A percentile compares a stretch with the other conserved stretches of the same genome.
Conservation (phyloP, 2,113 vertebrate genomes). For the Seriola rivoliana region DNA sequence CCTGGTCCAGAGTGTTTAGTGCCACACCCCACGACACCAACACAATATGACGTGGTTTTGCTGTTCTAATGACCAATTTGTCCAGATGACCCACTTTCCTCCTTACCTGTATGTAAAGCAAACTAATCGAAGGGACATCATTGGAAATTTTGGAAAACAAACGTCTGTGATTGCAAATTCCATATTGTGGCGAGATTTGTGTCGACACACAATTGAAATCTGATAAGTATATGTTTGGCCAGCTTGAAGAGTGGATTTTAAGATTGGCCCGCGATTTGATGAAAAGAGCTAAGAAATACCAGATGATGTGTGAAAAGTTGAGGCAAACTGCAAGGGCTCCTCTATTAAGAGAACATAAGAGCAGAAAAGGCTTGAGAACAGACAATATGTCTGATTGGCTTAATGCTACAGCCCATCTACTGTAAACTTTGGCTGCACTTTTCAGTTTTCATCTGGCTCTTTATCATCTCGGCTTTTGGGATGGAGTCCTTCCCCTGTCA, state of each 20-base stretch:
- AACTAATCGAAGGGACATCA: neutral
- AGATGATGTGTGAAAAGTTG: neutral
- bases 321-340: neutral
- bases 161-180: too few relatives aligned
- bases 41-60: too few relatives aligned
- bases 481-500: constrained; percentile 52
- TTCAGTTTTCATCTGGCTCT: constrained; percentile 39
- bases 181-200: neutral
- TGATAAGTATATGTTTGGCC: neutral
- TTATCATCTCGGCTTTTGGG: constrained; percentile 46
- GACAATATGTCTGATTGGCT: constrained; percentile 25
- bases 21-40: too few relatives aligned
- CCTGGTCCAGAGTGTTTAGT: too few relatives aligned
- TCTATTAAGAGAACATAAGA: neutral
- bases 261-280: neutral
- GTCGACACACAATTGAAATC: neutral
- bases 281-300: neutral
- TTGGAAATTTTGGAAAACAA: neutral
- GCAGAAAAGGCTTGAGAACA: neutral
- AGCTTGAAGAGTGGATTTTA: neutral
- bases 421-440: constrained; percentile 49
- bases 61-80: too few relatives aligned
- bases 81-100: too few relatives aligned
- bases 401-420: neutral
- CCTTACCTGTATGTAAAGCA: neutral